Base-by-base conservation (phyloP, 1,140 invertebrate species). In the Ostrea denselamellosa region DNA sequence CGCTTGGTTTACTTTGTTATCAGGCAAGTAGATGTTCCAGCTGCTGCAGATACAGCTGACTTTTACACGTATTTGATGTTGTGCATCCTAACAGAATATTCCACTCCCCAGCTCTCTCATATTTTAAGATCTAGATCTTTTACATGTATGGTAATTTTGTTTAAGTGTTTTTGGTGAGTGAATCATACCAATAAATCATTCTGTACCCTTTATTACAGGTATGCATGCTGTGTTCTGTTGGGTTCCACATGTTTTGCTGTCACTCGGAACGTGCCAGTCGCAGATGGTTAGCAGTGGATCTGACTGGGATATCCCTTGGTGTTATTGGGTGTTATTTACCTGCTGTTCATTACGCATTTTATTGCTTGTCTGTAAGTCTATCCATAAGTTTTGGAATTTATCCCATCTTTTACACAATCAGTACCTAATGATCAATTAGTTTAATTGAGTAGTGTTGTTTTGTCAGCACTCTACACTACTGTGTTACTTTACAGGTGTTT, bases 331-430 rank as follows among this genome's bases (percentile, higher is more conserved):
- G 99, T 93, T 99, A 99, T 94, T 97, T 98, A 86, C 98, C 98
- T 22, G 98, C 98, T 84, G 97, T 99, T 90, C 99, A 99, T 95
- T 99, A 98, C 94, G 98, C 98, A 2, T 99, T 99, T 95, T 99
- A 98, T 97, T 99, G 98, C 95, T 96, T 98, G 93, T 96, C 97
- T 94, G 98, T 98, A 96, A 92, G 93, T 93, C 88, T 71, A 83
- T 71, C 14, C 4, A 58, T 5, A 62, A 19, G 56, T 62, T 19
- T 62, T 19, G 34, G 34, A 5, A 44, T 44, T 44, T 44, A 44
- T 44, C 5, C 34, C 34, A 44, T 44, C 34, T 2, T 1, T 44
- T 44, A 44, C 34, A 2, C 34, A 2, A 2, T 44, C 34, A 44
- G 34, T 44, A 44, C 34, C 34, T 44, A 44, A 44, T 44, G 34